Evolutionary conservation across 2,797 vertebrate genomes (phyloP).

Genomic region (Paguma larvata): DNA sequence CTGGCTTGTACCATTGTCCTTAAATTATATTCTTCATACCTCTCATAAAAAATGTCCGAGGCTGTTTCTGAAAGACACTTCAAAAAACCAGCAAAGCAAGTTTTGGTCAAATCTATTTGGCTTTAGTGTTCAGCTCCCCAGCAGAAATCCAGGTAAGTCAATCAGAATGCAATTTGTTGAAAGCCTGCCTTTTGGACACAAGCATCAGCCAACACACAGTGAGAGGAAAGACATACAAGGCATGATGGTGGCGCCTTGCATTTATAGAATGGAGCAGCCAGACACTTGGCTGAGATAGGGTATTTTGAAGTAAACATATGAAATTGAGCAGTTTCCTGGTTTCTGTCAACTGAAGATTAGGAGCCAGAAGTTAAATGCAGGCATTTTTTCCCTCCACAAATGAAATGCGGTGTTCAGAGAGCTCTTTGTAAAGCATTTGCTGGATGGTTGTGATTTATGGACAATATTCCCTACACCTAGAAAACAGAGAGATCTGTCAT

Average conservation of each 20-base stretch:
- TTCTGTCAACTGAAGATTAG: slow-evolving; percentile 79
- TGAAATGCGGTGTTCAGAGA: slow-evolving; percentile 3
- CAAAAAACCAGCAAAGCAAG: slow-evolving; percentile 55
- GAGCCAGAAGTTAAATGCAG: slow-evolving; percentile 78
- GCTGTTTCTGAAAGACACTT: slow-evolving; percentile 51
- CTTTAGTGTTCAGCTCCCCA: slow-evolving; percentile 48
- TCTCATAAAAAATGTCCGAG: slow-evolving; percentile 48
- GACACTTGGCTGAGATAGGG: slow-evolving; percentile 67
- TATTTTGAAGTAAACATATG: slow-evolving; percentile 76
- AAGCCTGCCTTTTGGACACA: slow-evolving; percentile 68
- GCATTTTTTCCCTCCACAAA: slow-evolving; percentile 62
- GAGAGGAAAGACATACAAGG: slow-evolving; percentile 49
- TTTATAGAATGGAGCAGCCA: slow-evolving; percentile 66
- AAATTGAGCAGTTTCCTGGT: slow-evolving; percentile 78
- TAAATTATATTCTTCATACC: slow-evolving; percentile 51
- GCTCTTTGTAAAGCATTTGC: slow-evolving; percentile 43
- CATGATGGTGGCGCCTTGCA: not conserved
- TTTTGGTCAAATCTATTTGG: slow-evolving; percentile 69
- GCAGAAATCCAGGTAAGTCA: slow-evolving; percentile 76
- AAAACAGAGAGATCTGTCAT: not conserved
- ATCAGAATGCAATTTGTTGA: slow-evolving; percentile 76
- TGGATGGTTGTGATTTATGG: not conserved
- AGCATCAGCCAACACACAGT: slow-evolving; percentile 59
- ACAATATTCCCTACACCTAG: not conserved
- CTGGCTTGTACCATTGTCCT: slow-evolving; percentile 54